Base-by-base conservation (phyloP, 2,797 vertebrate genomes). In the Liasis olivaceus region DNA sequence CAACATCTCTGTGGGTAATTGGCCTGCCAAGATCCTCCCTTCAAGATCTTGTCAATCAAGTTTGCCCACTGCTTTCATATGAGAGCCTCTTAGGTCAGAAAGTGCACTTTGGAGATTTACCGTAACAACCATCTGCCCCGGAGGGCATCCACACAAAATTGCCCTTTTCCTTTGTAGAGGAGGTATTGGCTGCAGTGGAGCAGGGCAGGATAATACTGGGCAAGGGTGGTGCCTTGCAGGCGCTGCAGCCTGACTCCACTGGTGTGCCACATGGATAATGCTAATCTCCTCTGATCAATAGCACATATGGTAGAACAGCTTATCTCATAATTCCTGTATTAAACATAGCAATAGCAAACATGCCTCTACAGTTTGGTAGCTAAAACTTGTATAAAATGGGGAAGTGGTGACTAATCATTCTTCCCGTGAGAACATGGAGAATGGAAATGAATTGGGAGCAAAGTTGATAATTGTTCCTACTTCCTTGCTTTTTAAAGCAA, bases 371-470 rank as follows among this genome's bases (percentile, higher is more conserved):
- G 5, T 15, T 88, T 62, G 36, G 59, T 84, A 51, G 72, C 72
- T 72, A 89, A 72, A 60, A 51, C 31, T 47, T 62, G 31, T 59
- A 81, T 42, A 26, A 90, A 84, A 84, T 90, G 60, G 42, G 89
- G 72, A 90, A 90, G 89, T 90, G 58, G 36, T 84, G 58, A 47
- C 58, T 62, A 90, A 84, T 84, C 59, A 20, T 84, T 90, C 31
- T 90, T 90, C 58, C 87, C 36, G n/a, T 84, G 58, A 90, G 72
- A 42, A 62, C 60, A 90, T 81, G 36, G 22, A 90, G 9, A 77
- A 51, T 60, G 89, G 36, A 84, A 84, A 84, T 62, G 72, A 90
- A 84, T 22, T 84, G 36, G 72, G 89, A 26, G 58, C 36, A 84
- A 84, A 84, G 72, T 84, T 90, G 59, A 63, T 54, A 31, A 85